Evolutionary conservation across 2,797 vertebrate genomes (phyloP).

Genomic region (Scleropages formosus): DNA sequence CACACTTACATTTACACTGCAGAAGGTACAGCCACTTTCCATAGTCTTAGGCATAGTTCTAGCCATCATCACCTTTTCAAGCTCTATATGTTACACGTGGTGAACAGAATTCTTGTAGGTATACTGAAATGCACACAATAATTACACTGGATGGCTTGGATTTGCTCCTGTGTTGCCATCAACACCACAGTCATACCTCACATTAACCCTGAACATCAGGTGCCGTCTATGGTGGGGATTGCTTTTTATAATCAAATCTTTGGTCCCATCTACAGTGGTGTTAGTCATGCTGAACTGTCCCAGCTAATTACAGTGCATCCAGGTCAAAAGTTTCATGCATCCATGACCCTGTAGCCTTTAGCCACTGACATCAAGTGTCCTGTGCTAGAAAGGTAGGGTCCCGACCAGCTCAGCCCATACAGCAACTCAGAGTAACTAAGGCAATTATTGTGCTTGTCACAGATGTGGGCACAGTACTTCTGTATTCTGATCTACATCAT

Average conservation of each 20-base stretch:
- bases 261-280: neutral
- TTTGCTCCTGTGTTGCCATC: neutral
- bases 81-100: too few relatives aligned
- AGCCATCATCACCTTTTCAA: too few relatives aligned
- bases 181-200: neutral
- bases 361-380: neutral
- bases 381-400: neutral
- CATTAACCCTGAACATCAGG: neutral
- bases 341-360: slow-evolving; percentile 11
- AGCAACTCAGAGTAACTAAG: too few relatives aligned
- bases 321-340: neutral
- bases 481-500: neutral
- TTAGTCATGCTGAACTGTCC: neutral
- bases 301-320: neutral
- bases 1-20: too few relatives aligned
- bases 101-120: neutral
- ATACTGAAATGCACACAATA: neutral
- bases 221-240: too few relatives aligned
- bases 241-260: too few relatives aligned
- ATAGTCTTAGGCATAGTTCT: too few relatives aligned
- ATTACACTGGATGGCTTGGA: neutral
- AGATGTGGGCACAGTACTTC: neutral
- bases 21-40: too few relatives aligned
- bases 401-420: slow-evolving; percentile 3
- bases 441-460: neutral